Conservation (phyloP, 2,888 invertebrate species). For the Coleophora deauratella region DNA sequence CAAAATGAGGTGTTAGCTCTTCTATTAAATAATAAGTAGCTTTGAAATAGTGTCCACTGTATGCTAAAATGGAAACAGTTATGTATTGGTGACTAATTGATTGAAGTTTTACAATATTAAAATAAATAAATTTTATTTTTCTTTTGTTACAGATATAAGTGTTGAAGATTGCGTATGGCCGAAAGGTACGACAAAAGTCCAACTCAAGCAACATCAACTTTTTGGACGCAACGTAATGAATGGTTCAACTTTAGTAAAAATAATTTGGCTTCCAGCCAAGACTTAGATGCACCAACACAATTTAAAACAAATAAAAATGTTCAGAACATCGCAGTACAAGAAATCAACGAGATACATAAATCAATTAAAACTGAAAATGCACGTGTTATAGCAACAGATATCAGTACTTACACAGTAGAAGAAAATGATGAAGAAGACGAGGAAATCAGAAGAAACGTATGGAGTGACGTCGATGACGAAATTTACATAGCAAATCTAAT, state of each 20-base stretch:
- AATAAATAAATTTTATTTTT: constrained; percentile 15
- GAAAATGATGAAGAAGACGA: constrained; percentile 39
- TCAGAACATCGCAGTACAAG: constrained; percentile 28
- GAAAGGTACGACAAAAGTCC: constrained; percentile 56
- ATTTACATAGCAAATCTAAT: constrained; percentile 66
- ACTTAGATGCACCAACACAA: constrained; percentile 6
- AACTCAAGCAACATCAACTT: constrained; percentile 61
- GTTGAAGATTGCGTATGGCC: constrained; percentile 67
- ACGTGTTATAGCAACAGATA: constrained; percentile 48
- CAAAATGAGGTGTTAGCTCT: constrained; percentile 72
- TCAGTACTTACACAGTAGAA: constrained; percentile 15
- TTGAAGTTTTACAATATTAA: no score
- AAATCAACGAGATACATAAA: constrained; percentile 15
- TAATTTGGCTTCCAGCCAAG: constrained; percentile 11
- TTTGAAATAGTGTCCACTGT: constrained; percentile 40
- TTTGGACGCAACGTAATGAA: constrained; percentile 51
- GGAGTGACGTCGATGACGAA: constrained; percentile 67
- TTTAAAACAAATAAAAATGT: constrained; percentile 16
- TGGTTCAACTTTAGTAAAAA: constrained; percentile 24
- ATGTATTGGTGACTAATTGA: no score
- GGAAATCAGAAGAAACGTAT: constrained; percentile 58
- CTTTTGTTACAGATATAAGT: constrained; percentile 62
- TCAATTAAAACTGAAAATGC: constrained; percentile 15
- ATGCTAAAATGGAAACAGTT: constrained; percentile 30
- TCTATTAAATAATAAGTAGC: constrained; percentile 68